Evolutionary conservation across 2,113 vertebrate species (phyloP).

Genomic region (Microcebus tavaratra): DNA sequence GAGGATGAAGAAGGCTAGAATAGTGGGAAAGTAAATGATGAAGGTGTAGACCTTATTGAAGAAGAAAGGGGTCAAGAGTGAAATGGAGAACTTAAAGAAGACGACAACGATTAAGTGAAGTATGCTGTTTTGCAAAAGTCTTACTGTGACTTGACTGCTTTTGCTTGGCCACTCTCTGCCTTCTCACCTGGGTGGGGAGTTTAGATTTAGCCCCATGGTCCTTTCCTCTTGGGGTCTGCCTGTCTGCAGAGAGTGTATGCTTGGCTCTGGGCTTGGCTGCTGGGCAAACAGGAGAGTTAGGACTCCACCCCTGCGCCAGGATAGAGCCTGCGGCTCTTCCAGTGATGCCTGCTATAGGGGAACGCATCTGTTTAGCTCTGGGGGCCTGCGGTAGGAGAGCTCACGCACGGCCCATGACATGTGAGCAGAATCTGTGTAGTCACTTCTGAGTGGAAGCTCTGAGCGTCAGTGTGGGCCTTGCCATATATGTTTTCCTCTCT

Average conservation of each 20-base stretch:
- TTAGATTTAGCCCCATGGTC: rapidly evolving
- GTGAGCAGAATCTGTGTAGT: neutral
- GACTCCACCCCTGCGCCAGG: no score
- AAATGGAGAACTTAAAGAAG: constrained; percentile 91
- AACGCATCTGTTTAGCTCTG: neutral
- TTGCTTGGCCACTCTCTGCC: constrained; percentile 82
- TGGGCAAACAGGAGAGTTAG: neutral
- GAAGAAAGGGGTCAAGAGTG: constrained; percentile 90
- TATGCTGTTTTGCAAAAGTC: constrained; percentile 77
- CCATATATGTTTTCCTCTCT: neutral
- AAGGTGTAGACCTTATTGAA: constrained; percentile 81
- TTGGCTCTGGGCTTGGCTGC: neutral
- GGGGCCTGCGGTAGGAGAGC: neutral
- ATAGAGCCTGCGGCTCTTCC: neutral
- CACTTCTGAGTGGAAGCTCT: neutral
- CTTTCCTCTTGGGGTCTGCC: neutral
- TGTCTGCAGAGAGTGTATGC: neutral
- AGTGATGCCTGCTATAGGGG: neutral
- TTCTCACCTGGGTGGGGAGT: neutral
- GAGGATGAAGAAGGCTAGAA: constrained; percentile 88
- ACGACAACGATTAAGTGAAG: constrained; percentile 87
- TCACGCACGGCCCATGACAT: neutral
- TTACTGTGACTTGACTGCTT: constrained; percentile 90
- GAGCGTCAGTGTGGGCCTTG: neutral
- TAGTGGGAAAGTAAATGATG: constrained; percentile 81